A percentile compares a stretch with the other conserved stretches of the same genome.
Evolutionary conservation across 92 coral and sea anemone genomes (phyloP).

Genomic region (Diadumene lineata): DNA sequence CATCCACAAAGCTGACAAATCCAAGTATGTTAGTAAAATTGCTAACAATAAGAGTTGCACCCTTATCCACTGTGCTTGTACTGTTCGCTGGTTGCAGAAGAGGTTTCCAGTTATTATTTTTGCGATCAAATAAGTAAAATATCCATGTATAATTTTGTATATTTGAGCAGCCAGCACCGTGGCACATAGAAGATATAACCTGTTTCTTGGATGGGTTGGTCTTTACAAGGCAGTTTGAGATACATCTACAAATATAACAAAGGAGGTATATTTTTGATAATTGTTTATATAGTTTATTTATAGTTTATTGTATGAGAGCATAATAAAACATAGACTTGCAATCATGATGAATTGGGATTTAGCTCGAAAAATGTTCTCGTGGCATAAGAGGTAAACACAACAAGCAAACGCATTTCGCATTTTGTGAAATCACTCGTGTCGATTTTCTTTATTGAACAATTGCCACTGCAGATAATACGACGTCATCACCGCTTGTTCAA

Average conservation of each 20-base stretch:
- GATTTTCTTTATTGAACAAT: too few relatives aligned
- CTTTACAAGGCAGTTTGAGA: slow-evolving; percentile 24
- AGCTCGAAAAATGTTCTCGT: too few relatives aligned
- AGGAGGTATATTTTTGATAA: too few relatives aligned
- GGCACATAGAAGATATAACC: slow-evolving; percentile 8
- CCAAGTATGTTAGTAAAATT: slow-evolving; percentile 13
- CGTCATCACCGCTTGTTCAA: too few relatives aligned
- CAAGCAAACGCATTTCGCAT: too few relatives aligned
- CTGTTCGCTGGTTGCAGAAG: background rate
- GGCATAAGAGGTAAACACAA: too few relatives aligned
- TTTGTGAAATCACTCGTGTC: too few relatives aligned
- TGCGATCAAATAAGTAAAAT: background rate
- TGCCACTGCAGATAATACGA: too few relatives aligned
- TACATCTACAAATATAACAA: slow-evolving; percentile 23
- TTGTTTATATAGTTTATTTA: too few relatives aligned
- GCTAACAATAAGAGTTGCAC: background rate
- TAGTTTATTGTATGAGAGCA: too few relatives aligned
- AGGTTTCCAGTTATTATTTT: background rate
- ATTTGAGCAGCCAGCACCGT: slow-evolving; percentile 9
- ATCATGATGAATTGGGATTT: too few relatives aligned
- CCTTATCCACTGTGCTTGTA: background rate
- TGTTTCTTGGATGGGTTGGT: slow-evolving; percentile 21
- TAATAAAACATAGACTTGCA: too few relatives aligned
- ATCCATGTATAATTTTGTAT: slow-evolving; percentile 20
- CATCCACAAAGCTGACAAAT: background rate